Evolutionary conservation across 2,888 invertebrate genomes (phyloP), one percentile per base, ranked within the genome.

Genomic region (Oscheius myriophilus): DNA sequence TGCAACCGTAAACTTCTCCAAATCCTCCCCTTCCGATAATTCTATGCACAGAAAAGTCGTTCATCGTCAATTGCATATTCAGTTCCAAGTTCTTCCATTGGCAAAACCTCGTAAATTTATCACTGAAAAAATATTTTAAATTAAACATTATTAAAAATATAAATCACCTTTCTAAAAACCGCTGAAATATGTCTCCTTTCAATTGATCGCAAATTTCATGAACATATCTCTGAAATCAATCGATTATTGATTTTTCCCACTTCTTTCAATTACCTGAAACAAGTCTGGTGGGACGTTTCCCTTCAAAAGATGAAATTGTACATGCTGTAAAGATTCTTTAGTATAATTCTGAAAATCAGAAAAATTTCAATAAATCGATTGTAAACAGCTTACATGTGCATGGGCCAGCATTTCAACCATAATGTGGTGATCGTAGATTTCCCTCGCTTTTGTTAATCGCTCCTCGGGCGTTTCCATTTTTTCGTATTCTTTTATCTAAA

Each of bases 1-100:
- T 92, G 89, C 97, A 98, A 64, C 98, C 98, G 89, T 98, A 98
- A 69, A 97, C 97, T 90, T 98, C 98, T 58, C 98, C 98, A 88
- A 98, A 99, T 57, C 98, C 98, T 59, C 98, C 98, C 81, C 98
- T 91, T 26, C 98, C 98, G 86, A 98, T 98, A 87, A 98, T 98
- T 87, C 98, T 92, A 90, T 98, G 98, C 81, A 99, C 97, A 89
- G 96, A 96, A 90, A 99, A 99, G 91, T 99, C 98, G 90, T 98
- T 98, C 97, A 98, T 98, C 85, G 97, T 96, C 89, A 98, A 90
- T 92, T 96, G 95, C 88, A 97, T 97, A 90, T 98, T 98, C 88
- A 98, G 91, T 90, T 99, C 98, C 91, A 98, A 91, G 89, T 99
- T 98, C 90, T 99, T 99, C 98, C 98, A 98, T 89, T 98, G 98